A percentile compares a stretch with the other conserved stretches of the same genome.
These are phyloP conservation scores for Achlya flavicornis DNA, from an alignment of 2,888 invertebrate genomes.

Conservation along the genomic window DNA sequence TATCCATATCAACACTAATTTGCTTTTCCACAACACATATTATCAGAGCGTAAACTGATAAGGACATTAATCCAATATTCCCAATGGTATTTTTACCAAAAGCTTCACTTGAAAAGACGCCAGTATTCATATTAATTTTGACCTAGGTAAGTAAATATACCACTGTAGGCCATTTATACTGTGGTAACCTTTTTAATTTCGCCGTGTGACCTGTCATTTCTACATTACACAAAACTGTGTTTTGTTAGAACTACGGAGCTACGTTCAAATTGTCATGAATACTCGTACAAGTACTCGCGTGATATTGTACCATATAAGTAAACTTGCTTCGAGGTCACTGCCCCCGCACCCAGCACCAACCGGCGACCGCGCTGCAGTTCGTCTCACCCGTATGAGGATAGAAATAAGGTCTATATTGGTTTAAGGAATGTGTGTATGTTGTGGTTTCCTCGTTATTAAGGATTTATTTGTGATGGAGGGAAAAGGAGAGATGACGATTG, in stretches of 20 bases:
- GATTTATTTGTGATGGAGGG: conserved; percentile 19
- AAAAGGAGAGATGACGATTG: conserved; percentile 8
- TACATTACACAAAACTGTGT: not conserved
- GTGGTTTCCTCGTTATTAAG: conserved; percentile 25
- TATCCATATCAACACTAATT: no score
- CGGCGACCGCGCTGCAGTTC: not conserved
- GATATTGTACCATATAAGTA: conserved; percentile 36
- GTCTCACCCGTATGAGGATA: not conserved
- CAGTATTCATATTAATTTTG: not conserved
- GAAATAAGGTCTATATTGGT: not conserved
- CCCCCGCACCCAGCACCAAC: conserved; percentile 27
- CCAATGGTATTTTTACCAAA: no score
- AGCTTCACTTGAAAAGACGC: not conserved
- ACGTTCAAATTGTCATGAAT: conserved; percentile 1
- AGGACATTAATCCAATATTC: no score
- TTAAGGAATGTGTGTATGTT: not conserved
- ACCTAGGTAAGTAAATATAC: not conserved
- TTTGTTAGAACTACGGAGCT: conserved; percentile 2
- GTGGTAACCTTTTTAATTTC: conserved; percentile 1
- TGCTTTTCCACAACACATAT: no score
- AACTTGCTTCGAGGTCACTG: conserved; percentile 37
- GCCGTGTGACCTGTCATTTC: not conserved
- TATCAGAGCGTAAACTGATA: no score
- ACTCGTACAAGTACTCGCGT: conserved; percentile 20
- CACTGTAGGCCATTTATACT: not conserved